Percentiles rank a stretch among this genome's conserved stretches.
These are phyloP conservation scores for Cephus pygmeus DNA, from an alignment of 2,888 invertebrate species.

Conservation along the genomic window DNA sequence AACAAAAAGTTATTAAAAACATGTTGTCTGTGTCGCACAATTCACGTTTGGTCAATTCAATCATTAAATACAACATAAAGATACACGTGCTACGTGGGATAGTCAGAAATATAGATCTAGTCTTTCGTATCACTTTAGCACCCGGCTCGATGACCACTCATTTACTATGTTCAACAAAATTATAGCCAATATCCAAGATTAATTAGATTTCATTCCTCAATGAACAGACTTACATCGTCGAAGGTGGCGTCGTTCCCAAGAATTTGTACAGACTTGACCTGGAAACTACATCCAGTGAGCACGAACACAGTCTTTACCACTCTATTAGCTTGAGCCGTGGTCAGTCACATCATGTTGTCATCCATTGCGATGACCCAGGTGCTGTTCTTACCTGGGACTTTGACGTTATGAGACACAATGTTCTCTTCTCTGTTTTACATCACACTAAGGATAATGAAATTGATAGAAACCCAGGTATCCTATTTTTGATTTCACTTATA, in stretches of 20 bases:
- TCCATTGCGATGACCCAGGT: constrained; percentile 84
- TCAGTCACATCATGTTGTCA: constrained; percentile 81
- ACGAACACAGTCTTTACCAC: constrained; percentile 78
- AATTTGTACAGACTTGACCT: constrained; percentile 74
- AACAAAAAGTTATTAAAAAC: constrained; percentile 9
- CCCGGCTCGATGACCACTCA: background rate
- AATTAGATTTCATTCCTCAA: constrained; percentile 11
- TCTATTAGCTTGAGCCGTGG: constrained; percentile 76
- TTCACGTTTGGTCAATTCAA: constrained; percentile 9
- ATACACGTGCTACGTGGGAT: background rate
- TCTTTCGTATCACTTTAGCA: background rate
- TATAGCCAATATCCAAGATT: background rate
- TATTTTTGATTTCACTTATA: background rate
- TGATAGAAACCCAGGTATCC: constrained; percentile 20
- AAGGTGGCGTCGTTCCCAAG: constrained; percentile 92
- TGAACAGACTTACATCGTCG: constrained; percentile 81
- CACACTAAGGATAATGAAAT: constrained; percentile 47
- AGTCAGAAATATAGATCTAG: background rate
- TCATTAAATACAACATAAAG: background rate
- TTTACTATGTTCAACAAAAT: background rate
- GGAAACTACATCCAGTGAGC: constrained; percentile 61
- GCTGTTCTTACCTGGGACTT: constrained; percentile 97
- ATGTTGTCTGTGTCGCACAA: constrained; percentile 10
- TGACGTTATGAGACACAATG: constrained; percentile 90
- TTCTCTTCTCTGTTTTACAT: constrained; percentile 82